Evolutionary conservation across 1,140 invertebrate genomes (phyloP).

Genomic region (Halesus radiatus): DNA sequence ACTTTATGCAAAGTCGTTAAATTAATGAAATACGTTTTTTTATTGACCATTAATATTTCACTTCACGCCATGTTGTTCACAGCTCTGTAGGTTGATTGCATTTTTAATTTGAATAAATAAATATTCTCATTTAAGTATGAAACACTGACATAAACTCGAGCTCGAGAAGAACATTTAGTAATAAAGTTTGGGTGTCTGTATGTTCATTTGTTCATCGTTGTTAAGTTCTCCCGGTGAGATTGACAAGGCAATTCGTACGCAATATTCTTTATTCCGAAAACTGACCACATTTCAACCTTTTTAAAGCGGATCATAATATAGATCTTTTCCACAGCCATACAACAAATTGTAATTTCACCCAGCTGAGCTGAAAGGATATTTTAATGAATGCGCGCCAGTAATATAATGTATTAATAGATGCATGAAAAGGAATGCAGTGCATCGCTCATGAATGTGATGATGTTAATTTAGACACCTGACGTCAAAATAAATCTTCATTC

Average conservation of each 20-base stretch:
- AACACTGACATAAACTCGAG: too few species aligned
- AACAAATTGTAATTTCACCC: too few species aligned
- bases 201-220: too few species aligned
- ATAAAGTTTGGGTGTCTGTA: neutral
- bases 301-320: too few species aligned
- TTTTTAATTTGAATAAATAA: conserved; percentile 5
- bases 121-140: neutral
- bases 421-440: neutral
- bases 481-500: conserved; percentile 15
- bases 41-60: conserved; percentile 1
- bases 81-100: neutral
- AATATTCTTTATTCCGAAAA: too few species aligned
- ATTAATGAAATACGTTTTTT: neutral
- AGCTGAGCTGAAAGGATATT: too few species aligned
- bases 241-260: too few species aligned
- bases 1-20: neutral
- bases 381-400: neutral
- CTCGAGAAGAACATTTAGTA: neutral
- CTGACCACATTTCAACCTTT: too few species aligned
- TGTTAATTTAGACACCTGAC: conserved; percentile 23
- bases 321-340: too few species aligned
- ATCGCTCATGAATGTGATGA: conserved; percentile 1
- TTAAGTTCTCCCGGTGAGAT: too few species aligned
- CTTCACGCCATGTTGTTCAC: neutral
- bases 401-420: conserved; percentile 1